Evolutionary conservation across 2,797 vertebrate species (phyloP).

Genomic region (Argyrosomus regius): DNA sequence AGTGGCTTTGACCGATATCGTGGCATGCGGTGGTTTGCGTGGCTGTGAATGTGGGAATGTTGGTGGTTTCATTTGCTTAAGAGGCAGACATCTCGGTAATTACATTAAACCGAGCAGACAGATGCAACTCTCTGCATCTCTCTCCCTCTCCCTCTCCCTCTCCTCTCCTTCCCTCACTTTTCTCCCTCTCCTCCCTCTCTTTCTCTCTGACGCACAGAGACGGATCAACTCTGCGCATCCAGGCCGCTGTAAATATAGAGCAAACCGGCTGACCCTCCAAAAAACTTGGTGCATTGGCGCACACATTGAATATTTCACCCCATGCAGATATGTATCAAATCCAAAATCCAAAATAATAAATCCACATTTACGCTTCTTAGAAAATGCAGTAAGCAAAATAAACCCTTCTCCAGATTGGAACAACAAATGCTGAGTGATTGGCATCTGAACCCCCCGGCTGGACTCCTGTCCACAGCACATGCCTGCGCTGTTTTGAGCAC

Average conservation of each 20-base stretch:
- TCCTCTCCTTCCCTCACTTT: background rate
- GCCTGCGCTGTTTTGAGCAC: constrained; percentile 61
- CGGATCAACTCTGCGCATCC: constrained; percentile 45
- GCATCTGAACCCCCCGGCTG: constrained; percentile 38
- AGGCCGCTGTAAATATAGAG: constrained; percentile 60
- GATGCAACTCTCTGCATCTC: constrained; percentile 55
- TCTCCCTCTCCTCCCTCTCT: constrained; percentile 30
- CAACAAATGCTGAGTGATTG: constrained; percentile 32
- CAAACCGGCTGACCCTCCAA: constrained; percentile 45
- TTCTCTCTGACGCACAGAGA: constrained; percentile 53
- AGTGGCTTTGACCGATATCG: background rate
- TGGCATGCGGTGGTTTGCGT: constrained; percentile 35
- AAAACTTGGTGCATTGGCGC: constrained; percentile 59
- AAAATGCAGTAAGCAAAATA: constrained; percentile 3
- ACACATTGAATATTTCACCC: constrained; percentile 5
- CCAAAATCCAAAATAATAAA: background rate
- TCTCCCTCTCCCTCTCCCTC: background rate
- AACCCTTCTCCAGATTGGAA: background rate
- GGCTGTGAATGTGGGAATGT: constrained; percentile 62
- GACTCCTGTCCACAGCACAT: constrained; percentile 58
- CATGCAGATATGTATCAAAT: background rate
- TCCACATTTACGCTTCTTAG: background rate
- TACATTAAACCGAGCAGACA: constrained; percentile 66
- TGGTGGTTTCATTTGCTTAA: constrained; percentile 69
- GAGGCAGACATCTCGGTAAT: constrained; percentile 71